Conservation (phyloP, 2,888 invertebrate species). For the Globia sparganii region DNA sequence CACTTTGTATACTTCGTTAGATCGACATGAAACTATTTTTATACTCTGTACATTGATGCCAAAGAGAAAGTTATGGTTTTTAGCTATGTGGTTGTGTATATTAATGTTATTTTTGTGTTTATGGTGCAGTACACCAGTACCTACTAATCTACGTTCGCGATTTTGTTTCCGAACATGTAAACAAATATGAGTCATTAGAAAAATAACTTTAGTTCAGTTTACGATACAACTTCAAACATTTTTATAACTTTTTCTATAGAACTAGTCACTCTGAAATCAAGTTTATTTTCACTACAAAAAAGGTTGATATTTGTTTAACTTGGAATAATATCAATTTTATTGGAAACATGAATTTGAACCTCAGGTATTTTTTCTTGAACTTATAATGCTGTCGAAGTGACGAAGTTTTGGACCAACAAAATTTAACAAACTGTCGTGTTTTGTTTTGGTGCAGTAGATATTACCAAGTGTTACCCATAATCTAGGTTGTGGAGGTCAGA, state of each 20-base stretch:
- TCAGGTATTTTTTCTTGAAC: not conserved
- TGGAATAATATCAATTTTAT: not conserved
- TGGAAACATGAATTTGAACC: not conserved
- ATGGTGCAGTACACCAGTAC: no score
- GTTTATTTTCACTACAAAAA: no score
- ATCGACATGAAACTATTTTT: conserved; percentile 39
- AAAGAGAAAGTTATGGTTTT: conserved; percentile 21
- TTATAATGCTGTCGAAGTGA: not conserved
- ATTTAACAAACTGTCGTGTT: no score
- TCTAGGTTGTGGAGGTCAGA: no score
- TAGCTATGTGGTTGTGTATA: not conserved
- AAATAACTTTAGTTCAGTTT: no score
- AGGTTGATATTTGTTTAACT: not conserved
- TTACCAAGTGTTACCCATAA: no score
- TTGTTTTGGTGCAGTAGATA: no score
- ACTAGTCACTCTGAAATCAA: no score
- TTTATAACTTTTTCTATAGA: no score
- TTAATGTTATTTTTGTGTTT: not conserved
- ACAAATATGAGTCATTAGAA: no score
- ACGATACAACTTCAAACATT: no score
- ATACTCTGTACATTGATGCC: conserved; percentile 4
- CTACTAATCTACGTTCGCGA: not conserved
- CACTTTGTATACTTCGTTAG: conserved; percentile 20
- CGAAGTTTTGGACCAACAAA: no score
- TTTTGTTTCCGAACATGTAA: not conserved